Conservation (phyloP, 1,140 invertebrate genomes). For the Cylas formicarius region DNA sequence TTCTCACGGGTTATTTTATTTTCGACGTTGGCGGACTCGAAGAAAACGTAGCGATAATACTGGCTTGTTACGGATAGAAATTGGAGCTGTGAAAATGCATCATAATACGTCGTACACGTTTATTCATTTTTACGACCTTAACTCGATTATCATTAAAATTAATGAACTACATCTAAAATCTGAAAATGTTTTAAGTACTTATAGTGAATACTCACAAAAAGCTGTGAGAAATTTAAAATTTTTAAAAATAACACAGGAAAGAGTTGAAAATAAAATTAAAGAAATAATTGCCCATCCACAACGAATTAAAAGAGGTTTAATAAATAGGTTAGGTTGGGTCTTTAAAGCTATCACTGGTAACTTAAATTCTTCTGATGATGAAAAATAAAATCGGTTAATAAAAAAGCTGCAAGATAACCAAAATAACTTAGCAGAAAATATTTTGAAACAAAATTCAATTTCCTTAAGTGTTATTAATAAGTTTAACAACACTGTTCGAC, state of each 20-base stretch:
- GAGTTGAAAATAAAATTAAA: not conserved
- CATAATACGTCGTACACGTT: too few species aligned
- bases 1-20: constrained; percentile 5
- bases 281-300: not conserved
- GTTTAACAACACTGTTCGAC: constrained; percentile 3
- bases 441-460: constrained; percentile 8
- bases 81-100: too few species aligned
- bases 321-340: constrained; percentile 28
- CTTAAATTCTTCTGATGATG: constrained; percentile 29
- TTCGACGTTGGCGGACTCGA: not conserved
- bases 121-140: too few species aligned
- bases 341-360: constrained; percentile 33
- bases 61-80: too few species aligned
- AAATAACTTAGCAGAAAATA: constrained; percentile 6
- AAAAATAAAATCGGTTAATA: constrained; percentile 27
- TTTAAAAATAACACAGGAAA: constrained; percentile 11
- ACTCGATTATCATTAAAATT: too few species aligned
- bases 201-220: too few species aligned
- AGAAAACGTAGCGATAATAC: too few species aligned
- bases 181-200: too few species aligned
- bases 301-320: constrained; percentile 27
- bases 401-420: constrained; percentile 14
- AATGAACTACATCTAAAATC: too few species aligned
- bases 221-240: too few species aligned
- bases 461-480: constrained; percentile 2